Conservation (phyloP, 2,888 invertebrate species). For the Netelia fuscicornis region DNA sequence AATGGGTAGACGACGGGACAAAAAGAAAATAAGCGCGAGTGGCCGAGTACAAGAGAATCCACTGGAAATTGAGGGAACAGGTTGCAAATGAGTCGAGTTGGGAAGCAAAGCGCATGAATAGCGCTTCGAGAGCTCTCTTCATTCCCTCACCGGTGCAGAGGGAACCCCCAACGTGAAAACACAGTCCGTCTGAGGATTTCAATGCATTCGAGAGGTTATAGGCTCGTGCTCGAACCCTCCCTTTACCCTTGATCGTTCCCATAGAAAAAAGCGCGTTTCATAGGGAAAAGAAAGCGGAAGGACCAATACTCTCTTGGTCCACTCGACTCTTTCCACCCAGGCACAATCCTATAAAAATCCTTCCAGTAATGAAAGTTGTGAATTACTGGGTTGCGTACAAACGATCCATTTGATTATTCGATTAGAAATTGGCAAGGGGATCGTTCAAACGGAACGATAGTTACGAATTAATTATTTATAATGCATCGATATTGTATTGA, state of each 20-base stretch:
- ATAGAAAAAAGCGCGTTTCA: slow-evolving; percentile 12
- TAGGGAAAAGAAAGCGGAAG: slow-evolving; percentile 4
- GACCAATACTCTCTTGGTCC: slow-evolving; percentile 19
- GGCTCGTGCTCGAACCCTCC: background rate
- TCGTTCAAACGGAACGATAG: background rate
- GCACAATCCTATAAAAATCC: background rate
- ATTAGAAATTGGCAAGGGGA: background rate
- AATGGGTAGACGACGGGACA: slow-evolving; percentile 20
- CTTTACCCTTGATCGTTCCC: slow-evolving; percentile 5
- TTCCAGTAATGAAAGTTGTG: slow-evolving; percentile 25
- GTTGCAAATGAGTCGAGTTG: slow-evolving; percentile 61
- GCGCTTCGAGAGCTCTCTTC: slow-evolving; percentile 76
- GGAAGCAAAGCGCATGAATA: slow-evolving; percentile 77
- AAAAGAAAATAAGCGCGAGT: slow-evolving; percentile 31
- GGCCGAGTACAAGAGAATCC: slow-evolving; percentile 16
- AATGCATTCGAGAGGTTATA: slow-evolving; percentile 26
- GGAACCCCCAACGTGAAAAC: slow-evolving; percentile 11
- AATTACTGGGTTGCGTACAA: background rate
- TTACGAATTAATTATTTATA: background rate
- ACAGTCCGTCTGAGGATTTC: slow-evolving; percentile 36
- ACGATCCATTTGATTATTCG: background rate
- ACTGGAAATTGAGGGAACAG: slow-evolving; percentile 49
- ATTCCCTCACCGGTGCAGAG: slow-evolving; percentile 27
- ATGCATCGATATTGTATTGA: too few relatives aligned
- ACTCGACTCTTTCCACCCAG: slow-evolving; percentile 12